Evolutionary conservation across 2,888 invertebrate genomes (phyloP), one percentile per base, ranked within the genome.

Genomic region (Serrognathus titanus): DNA sequence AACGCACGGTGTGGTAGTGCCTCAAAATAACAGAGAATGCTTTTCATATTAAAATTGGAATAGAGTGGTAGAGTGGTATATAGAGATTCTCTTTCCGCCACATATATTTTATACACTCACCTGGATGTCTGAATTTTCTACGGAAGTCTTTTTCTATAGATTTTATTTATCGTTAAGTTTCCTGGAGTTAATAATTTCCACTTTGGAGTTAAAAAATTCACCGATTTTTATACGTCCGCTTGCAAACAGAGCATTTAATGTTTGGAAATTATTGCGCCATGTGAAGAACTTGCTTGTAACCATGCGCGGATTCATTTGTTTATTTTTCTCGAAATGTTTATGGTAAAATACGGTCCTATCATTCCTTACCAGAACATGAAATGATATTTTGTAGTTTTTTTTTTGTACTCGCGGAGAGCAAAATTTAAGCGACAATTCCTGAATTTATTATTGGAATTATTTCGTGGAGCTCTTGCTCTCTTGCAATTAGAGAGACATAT

Each of bases 311-410:
- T 59, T 53, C 57, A 63, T 62, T 66, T 65, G 54, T 63, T 67
- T 62, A 48, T 24, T 53, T 53, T 31, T 43, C 16, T 41, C 53
- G 49, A 61, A 59, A 75, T 78, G 81, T 81, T 81, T 82, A 74
- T 77, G 82, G 82, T 81, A 81, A 80, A 82, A 78, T 79, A 70
- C 82, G 82, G 81, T 81, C 81, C 77, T 82, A 83, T 83, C 83
- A 83, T 84, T 83, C 84, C 83, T 82, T 82, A 80, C 81, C 80
- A 80, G 79, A 82, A 69, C 70, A 67, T 58, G 38, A 31, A 48
- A 48, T 16, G 37, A 39, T 7, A 35, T 16, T 35, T 47, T 53
- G 40, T 47, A 8, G 48, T 46, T 39, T 54, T 31, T 43, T 31
- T 20, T 48, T 54, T 49, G 43, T 54, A 48, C 48, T 53, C 40